Percentiles rank a stretch among this genome's conserved stretches.
Evolutionary conservation across 1,140 invertebrate genomes (phyloP).

Genomic region (Camponotus floridanus): DNA sequence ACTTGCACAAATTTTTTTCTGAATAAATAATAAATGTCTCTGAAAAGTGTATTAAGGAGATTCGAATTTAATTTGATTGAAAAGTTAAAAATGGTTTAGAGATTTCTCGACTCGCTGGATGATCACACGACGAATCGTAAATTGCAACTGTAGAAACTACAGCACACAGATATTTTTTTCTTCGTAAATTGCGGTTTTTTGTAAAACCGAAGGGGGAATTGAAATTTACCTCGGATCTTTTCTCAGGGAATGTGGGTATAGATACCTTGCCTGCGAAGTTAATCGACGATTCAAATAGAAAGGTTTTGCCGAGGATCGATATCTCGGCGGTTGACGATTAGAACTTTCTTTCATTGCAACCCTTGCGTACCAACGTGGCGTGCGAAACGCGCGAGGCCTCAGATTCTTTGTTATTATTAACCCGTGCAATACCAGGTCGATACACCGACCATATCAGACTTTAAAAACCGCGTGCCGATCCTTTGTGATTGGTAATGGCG

Average conservation of each 20-base stretch:
- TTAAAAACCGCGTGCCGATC: conserved; percentile 58
- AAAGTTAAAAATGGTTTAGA: background rate
- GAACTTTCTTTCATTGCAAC: conserved; percentile 74
- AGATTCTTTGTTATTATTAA: conserved; percentile 75
- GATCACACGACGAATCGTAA: background rate
- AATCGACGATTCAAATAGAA: conserved; percentile 62
- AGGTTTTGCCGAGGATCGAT: conserved; percentile 70
- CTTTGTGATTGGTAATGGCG: conserved; percentile 21
- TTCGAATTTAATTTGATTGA: background rate
- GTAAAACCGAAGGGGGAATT: conserved; percentile 9
- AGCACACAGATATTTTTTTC: background rate
- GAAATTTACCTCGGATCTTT: conserved; percentile 25
- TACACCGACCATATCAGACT: conserved; percentile 61
- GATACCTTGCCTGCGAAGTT: conserved; percentile 48
- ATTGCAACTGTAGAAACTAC: background rate
- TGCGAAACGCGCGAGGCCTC: conserved; percentile 62
- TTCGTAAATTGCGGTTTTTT: background rate
- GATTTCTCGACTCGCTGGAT: background rate
- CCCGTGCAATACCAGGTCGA: conserved; percentile 66
- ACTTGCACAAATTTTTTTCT: conserved; percentile 9
- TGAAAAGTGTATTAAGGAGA: conserved; percentile 10
- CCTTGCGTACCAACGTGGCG: conserved; percentile 58
- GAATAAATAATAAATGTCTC: background rate
- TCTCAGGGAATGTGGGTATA: conserved; percentile 21
- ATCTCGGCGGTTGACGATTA: conserved; percentile 65